Conservation (phyloP, 2,888 invertebrate genomes). For the Euproctis similis region DNA sequence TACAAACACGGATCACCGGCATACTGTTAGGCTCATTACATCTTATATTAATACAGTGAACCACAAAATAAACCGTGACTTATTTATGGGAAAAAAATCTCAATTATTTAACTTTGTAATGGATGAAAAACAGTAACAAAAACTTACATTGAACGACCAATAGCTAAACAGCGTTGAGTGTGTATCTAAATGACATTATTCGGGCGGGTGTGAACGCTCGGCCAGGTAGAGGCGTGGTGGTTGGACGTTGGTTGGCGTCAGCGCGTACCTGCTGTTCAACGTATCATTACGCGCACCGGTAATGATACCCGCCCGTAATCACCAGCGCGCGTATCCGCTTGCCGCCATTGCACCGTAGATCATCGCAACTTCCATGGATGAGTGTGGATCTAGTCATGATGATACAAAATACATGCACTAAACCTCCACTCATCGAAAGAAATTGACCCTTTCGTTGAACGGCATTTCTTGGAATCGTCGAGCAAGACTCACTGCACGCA, state of each 20-base stretch:
- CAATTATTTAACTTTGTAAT: conserved; percentile 30
- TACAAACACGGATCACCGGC: conserved; percentile 26
- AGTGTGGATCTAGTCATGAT: conserved; percentile 88
- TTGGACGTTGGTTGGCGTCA: conserved; percentile 29
- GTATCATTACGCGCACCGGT: conserved; percentile 61
- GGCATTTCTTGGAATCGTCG: conserved; percentile 36
- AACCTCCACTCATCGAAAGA: conserved; percentile 84
- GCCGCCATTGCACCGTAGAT: conserved; percentile 43
- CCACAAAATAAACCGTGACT: conserved; percentile 23
- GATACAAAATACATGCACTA: conserved; percentile 79
- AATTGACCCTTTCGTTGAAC: conserved; percentile 59
- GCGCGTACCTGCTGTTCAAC: conserved; percentile 58
- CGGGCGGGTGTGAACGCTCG: conserved; percentile 34
- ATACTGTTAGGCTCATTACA: conserved; percentile 24
- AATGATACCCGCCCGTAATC: conserved; percentile 54
- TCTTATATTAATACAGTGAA: conserved; percentile 20
- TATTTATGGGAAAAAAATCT: conserved; percentile 31
- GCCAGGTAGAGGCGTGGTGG: conserved; percentile 55
- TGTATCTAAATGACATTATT: conserved; percentile 58
- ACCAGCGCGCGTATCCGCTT: conserved; percentile 37
- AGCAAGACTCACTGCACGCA: conserved; percentile 65
- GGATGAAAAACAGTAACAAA: conserved; percentile 44
- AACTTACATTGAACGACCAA: conserved; percentile 56
- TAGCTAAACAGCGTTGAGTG: conserved; percentile 47
- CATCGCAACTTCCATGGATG: conserved; percentile 81